Evolutionary conservation across 2,888 invertebrate species (phyloP), one percentile per base, ranked within the genome.

Genomic region (Synergus umbraculus): DNA sequence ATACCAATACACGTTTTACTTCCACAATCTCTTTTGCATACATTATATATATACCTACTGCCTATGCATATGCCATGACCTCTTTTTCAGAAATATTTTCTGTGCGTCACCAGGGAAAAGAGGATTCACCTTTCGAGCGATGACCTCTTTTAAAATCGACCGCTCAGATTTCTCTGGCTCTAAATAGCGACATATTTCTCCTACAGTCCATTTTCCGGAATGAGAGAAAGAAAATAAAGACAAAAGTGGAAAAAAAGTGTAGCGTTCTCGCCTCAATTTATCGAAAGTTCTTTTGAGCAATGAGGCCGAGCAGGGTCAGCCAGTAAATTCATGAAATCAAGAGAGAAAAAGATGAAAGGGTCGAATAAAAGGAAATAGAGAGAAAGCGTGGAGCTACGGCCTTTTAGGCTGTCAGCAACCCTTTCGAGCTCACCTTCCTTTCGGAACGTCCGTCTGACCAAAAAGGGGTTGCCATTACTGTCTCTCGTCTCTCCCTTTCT

Each of bases 381-480:
- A 69, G 58, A 80, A 67, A 69, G 64, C 77, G 43, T 41, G 76
- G 13, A 49, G 44, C 46, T 80, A 65, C 60, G n/a, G 63, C 37
- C 22, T 41, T 60, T 58, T 76, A 9, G 10, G 2, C 54, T 15
- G 44, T 60, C n/a, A 82, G 81, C 80, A 80, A 64, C 77, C 65
- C 60, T 77, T 29, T 67, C 37, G 60, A 22, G 76, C 54, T n/a
- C 10, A 4, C 15, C 37, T 69, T 76, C 29, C 49, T 58, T 63
- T 66, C 12, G 15, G 43, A 46, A 22, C 22, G 22, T 22, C 46
- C 22, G 66, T 78, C 77, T 64, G 67, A 81, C 79, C 76, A 79
- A 60, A 82, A 83, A 81, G 80, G 82, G 81, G 84, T 83, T 82
- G 83, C 78, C 77, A 76, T 58, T 67, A 79, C 76, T 77, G 15